Percentiles rank a stretch among this genome's conserved stretches.
phyloP scores from a whole-genome alignment of 2,113 vertebrate species.

The Eonycteris spelaea region DNA sequence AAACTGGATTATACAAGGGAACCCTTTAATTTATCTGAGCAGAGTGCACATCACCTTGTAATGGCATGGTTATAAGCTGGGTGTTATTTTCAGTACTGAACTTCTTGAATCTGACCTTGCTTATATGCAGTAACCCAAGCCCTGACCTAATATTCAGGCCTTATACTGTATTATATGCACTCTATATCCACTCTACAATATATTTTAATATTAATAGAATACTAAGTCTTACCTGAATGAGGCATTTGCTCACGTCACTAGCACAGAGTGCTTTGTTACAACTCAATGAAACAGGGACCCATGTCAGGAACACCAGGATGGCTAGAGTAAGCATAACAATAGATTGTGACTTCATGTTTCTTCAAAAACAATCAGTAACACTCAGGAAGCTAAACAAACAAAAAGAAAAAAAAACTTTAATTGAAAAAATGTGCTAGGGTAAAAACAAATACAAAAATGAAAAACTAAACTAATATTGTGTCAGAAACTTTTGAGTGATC shows the following conservation, averaged over 20 bases:
- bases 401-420: background rate
- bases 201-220: background rate
- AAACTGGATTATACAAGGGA: conserved; percentile 1
- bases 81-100: background rate
- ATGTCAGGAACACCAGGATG: conserved; percentile 84
- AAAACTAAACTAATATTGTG: background rate
- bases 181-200: background rate
- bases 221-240: conserved; percentile 90
- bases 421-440: background rate
- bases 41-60: background rate
- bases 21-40: background rate
- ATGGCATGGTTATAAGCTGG: background rate
- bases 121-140: background rate
- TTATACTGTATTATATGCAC: background rate
- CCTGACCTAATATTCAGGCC: background rate
- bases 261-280: conserved; percentile 99
- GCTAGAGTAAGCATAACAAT: conserved; percentile 75
- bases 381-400: conserved; percentile 61
- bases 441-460: background rate
- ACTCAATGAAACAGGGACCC: conserved; percentile 83
- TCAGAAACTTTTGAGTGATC: conserved; percentile 4
- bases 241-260: conserved; percentile 98
- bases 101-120: background rate
- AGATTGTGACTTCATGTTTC: conserved; percentile 87
- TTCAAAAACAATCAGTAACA: conserved; percentile 51